A percentile compares a stretch with the other conserved stretches of the same genome.
Evolutionary conservation across 2,888 invertebrate genomes (phyloP).

Genomic region (Oligia strigilis): DNA sequence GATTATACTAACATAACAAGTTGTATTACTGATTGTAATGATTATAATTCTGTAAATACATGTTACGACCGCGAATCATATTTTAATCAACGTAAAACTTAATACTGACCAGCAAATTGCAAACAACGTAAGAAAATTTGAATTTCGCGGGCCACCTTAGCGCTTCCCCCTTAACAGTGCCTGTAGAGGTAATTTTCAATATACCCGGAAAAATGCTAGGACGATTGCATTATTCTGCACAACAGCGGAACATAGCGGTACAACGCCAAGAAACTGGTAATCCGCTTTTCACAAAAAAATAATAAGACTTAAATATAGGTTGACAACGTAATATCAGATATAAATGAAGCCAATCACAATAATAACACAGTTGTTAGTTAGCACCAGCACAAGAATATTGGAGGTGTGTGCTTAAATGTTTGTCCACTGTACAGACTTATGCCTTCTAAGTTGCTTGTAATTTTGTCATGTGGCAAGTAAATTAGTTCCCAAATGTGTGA

Average conservation of each 20-base stretch:
- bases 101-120: no score
- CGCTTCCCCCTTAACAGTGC: neutral
- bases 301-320: neutral
- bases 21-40: no score
- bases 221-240: neutral
- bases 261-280: neutral
- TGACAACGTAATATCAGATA: neutral
- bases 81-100: no score
- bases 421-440: constrained; percentile 1
- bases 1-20: no score
- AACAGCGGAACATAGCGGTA: neutral
- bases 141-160: no score
- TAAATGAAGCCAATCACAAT: neutral
- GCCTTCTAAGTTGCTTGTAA: constrained; percentile 7
- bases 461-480: neutral
- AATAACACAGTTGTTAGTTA: neutral
- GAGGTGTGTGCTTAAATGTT: neutral
- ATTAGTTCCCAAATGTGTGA: neutral
- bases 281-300: neutral
- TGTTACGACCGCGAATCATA: no score
- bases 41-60: no score
- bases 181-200: neutral
- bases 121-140: no score
- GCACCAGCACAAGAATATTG: neutral
- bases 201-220: neutral